Base-by-base conservation (phyloP, 2,888 invertebrate species). In the Drosophila antonietae region DNA sequence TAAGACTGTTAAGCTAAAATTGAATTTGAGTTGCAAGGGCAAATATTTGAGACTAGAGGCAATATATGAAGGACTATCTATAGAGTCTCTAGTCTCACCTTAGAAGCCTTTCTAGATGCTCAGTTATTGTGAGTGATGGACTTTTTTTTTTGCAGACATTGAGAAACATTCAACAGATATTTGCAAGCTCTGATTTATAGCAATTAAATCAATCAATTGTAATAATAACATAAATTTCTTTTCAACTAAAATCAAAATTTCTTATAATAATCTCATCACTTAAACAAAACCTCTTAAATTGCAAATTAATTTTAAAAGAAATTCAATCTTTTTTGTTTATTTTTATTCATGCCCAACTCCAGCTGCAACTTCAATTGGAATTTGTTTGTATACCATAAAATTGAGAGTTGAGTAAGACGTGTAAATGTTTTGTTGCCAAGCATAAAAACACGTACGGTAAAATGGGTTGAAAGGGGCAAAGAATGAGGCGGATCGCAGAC, bases 371-470 rank as follows among this genome's bases (percentile, higher is more conserved):
- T 10, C 35, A 49, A 14, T 12, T 49, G 31, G 12, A 62, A 18
- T 37, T 15, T 23, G 46, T 23, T 62, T 20, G n/a, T 10, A 2
- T 62, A 15, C 39, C 46, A 53, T 20, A 46, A 53, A n/a, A 58
- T 15, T 49, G 55, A 18, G 12, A 18, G 47, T 18, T 49, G 55
- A 58, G 61, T 18, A 44, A 63, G 55, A 68, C 59, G 41, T 64
- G 20, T 53, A 53, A 35, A 46, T 59, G 53, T 57, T 55, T 58
- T 43, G 41, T 56, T 46, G 59, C 49, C 57, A 59, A 53, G 57
- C 55, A 53, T 62, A 51, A 52, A 41, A 60, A 46, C 55, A 51
- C 9, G 35, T 44, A 55, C 35, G 20, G 15, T 68, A 37, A 56
- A 44, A 15, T 20, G 31, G 68, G 51, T 62, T 44, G 6, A 23